Base-by-base conservation (phyloP, 2,888 invertebrate genomes). In the Caenorhabditis macrosperma region DNA sequence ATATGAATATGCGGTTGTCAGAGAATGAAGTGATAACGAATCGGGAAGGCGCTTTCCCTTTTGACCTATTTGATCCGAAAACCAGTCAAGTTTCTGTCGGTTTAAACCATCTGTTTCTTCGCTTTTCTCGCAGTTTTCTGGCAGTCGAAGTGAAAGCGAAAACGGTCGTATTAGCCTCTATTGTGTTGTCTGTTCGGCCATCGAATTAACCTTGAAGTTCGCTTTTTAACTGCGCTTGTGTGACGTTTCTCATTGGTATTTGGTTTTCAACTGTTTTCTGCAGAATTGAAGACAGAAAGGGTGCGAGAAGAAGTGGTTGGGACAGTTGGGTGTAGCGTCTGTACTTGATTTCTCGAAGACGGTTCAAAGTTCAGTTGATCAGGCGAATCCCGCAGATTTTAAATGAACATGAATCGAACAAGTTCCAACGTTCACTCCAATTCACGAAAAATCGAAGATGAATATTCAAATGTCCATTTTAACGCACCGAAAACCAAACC, bases 21-120 rank as follows among this genome's bases (percentile, higher is more conserved):
- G 41, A 61, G 59, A 71, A 60, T 69, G 38, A 24, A 67, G 20
- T 48, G 50, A 60, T 69, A 60, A 69, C 46, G 24, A 50, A 41
- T 20, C 9, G 20, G 22, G n/a, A 22, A 17, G 17, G 5, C 20
- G 26, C 10, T 22, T 12, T n/a, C 17, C 54, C 35, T 12, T 15
- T 15, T 74, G 72, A 64, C 74, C 64, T 64, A 64, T 44, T 50
- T 59, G 50, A 44, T 28, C 22, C 44, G 17, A 22, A 41, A 59
- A 63, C 55, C 64, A 48, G 64, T 57, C 72, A 72, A 69, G 33
- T 26, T 72, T 54, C 30, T 54, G 38, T 54, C 6, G 26, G n/a
- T 55, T 35, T 57, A 30, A 54, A 30, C 22, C 22, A 20, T 48
- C 35, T 30, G 10, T 28, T 59, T 55, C 30, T 46, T 44, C 22